Evolutionary conservation across 2,888 invertebrate genomes (phyloP), one percentile per base, ranked within the genome.

Genomic region (Tromatobia lineatoria): DNA sequence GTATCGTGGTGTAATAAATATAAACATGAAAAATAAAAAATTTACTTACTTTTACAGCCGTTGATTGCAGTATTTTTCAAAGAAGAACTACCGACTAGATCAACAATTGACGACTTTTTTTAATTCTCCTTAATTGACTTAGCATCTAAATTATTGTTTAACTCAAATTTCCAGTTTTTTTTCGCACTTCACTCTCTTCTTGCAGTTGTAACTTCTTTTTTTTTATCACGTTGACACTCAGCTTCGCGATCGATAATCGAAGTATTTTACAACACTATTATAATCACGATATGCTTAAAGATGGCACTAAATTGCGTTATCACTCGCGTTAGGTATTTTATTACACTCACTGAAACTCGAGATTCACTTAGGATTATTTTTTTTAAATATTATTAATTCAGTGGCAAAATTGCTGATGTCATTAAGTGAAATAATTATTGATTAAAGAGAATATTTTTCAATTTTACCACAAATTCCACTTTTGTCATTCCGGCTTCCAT

Each of bases 221-320:
- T 20, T 18, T 8, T 29, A 47, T 57, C 38, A 57, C 71, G 57
- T 13, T 34, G 23, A 25, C 57, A 57, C 38, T 57, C 54, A 52
- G 13, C 52, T 70, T 13, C 57, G 71, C n/a, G 20, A 38, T 47
- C 50, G 64, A 64, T 79, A 50, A 23, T 59, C 73, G 38, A 50
- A 67, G 23, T 52, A 57, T 67, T 67, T 66, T 59, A 78, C 57
- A 76, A 38, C 76, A 76, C 66, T 57, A 54, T 64, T 59, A 47
- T 47, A 67, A 79, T 79, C 73, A 82, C 78, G 82, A 82, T 85
- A 82, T 82, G 78, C 74, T 85, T 82, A 10, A 69, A 74, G 71
- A 82, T 82, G 85, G 74, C 85, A 82, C 82, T 82, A 67, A 69
- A 61, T 79, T 82, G 23, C 74, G 54, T 64, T 67, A 75, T 85